These are phyloP conservation scores for Nasonia oneida DNA, from an alignment of 2,888 invertebrate genomes.

Conservation along the genomic window DNA sequence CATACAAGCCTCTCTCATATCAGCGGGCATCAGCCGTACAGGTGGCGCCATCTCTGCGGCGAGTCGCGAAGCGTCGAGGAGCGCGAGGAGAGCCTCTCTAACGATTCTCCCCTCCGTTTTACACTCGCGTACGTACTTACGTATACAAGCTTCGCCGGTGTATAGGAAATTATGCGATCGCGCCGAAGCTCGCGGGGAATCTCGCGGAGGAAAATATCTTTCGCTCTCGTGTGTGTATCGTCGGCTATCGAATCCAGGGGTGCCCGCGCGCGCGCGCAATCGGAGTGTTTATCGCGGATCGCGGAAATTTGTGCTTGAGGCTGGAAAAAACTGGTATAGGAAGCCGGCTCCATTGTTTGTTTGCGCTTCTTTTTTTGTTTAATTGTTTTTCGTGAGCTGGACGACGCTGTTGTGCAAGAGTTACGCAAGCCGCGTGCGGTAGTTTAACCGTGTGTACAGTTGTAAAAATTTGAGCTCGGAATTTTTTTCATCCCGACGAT, in stretches of 20 bases:
- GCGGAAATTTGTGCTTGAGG: background rate
- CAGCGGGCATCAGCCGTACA: slow-evolving; percentile 36
- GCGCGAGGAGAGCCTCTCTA: background rate
- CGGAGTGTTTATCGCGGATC: background rate
- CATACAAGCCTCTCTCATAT: slow-evolving; percentile 8
- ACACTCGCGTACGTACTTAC: background rate
- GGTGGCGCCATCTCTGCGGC: slow-evolving; percentile 74
- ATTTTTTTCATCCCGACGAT: background rate
- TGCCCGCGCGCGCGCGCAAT: too few species aligned
- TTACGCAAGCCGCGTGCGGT: slow-evolving; percentile 14
- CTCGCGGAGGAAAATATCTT: background rate
- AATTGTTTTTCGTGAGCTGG: slow-evolving; percentile 1
- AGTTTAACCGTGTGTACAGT: slow-evolving; percentile 11
- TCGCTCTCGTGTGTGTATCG: background rate
- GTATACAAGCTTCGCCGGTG: background rate
- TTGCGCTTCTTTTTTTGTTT: slow-evolving; percentile 1
- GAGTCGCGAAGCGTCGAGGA: slow-evolving; percentile 59
- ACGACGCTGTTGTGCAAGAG: slow-evolving; percentile 24
- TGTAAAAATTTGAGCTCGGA: slow-evolving; percentile 6
- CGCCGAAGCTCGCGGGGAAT: background rate
- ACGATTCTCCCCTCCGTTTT: background rate
- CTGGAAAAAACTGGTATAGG: background rate
- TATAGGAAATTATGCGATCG: slow-evolving; percentile 14
- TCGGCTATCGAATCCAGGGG: background rate
- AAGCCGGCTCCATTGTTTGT: background rate